Percentiles rank a stretch among this genome's conserved stretches.
phyloP scores from a whole-genome alignment of 1,140 invertebrate species.

The Tetraneura akinire region DNA sequence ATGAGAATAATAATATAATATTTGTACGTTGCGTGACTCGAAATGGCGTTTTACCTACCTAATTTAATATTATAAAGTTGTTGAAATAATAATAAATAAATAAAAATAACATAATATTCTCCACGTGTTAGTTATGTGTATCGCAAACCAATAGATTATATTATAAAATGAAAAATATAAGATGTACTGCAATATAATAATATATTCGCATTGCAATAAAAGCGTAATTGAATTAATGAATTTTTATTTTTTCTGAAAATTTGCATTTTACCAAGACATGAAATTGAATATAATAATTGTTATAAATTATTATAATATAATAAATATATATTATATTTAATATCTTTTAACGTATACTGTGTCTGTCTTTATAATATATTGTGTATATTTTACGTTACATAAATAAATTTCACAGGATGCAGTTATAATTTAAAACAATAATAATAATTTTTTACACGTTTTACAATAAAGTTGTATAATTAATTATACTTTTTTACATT shows the following conservation, averaged over 20 bases:
- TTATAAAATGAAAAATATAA: background rate
- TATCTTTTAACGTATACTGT: background rate
- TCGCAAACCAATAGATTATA: background rate
- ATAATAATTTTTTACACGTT: too few species aligned
- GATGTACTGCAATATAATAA: background rate
- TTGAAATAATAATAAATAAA: background rate
- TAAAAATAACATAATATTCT: background rate
- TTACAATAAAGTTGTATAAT: too few species aligned
- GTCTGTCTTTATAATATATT: too few species aligned
- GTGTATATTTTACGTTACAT: too few species aligned
- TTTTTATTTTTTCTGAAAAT: too few species aligned
- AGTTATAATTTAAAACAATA: too few species aligned
- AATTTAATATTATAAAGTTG: background rate
- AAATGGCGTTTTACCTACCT: background rate
- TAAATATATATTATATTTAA: background rate
- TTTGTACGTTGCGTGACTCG: slow-evolving; percentile 17
- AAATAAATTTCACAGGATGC: too few species aligned
- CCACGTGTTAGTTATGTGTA: background rate
- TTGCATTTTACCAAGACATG: background rate
- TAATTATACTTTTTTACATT: too few species aligned
- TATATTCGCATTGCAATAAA: background rate
- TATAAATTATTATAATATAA: background rate
- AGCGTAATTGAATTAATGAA: slow-evolving; percentile 19
- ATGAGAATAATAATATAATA: slow-evolving; percentile 20
- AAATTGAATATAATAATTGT: slow-evolving; percentile 15